phyloP scores from a whole-genome alignment of 2,797 vertebrate species.

The Lophotriccus pileatus region DNA sequence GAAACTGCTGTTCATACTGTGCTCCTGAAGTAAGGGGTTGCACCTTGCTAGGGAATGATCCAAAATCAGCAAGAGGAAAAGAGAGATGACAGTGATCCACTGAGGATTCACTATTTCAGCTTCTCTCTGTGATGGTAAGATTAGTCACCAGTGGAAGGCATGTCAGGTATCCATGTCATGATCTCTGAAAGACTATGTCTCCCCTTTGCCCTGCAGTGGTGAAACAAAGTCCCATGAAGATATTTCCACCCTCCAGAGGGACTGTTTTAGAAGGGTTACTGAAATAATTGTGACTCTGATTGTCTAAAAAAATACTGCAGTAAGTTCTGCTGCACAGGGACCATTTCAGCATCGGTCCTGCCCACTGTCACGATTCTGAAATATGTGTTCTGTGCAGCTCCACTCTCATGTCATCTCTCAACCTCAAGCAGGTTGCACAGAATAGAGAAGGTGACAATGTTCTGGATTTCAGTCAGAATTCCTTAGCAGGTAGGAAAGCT shows the following conservation, averaged over 20 bases:
- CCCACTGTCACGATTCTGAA: background rate
- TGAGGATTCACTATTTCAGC: background rate
- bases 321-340: background rate
- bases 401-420: background rate
- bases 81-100: background rate
- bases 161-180: fast-evolving
- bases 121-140: background rate
- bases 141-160: background rate
- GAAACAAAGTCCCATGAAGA: background rate
- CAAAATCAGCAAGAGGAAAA: background rate
- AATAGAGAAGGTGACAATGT: background rate
- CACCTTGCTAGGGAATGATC: background rate
- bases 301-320: background rate
- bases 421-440: background rate
- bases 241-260: background rate
- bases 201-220: background rate
- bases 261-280: background rate
- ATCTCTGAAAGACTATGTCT: background rate
- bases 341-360: background rate
- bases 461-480: background rate
- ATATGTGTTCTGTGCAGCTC: background rate
- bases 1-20: background rate
- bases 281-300: background rate
- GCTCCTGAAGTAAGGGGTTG: background rate
- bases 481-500: background rate